Conservation (phyloP, 2,888 invertebrate genomes). For the Plebejus melissa region DNA sequence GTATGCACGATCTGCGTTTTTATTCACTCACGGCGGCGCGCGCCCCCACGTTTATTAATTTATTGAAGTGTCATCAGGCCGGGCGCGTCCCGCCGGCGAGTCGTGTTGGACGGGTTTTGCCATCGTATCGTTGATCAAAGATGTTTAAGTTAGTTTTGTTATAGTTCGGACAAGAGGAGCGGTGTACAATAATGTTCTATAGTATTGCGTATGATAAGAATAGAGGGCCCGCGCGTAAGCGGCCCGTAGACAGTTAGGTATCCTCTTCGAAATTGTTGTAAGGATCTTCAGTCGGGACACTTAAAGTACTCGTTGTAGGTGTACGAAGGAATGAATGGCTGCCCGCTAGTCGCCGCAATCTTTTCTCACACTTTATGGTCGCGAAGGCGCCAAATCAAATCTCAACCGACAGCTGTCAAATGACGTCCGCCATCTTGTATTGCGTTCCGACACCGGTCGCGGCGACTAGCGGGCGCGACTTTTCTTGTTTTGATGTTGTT, state of each 20-base stretch:
- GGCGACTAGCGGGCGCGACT: slow-evolving; percentile 55
- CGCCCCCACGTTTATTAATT: slow-evolving; percentile 56
- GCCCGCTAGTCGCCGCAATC: slow-evolving; percentile 47
- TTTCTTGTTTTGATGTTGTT: slow-evolving; percentile 78
- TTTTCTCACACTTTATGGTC: slow-evolving; percentile 28
- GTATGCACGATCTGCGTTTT: slow-evolving; percentile 78
- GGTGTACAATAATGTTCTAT: slow-evolving; percentile 72
- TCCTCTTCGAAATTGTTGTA: slow-evolving; percentile 71
- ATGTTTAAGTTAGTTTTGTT: slow-evolving; percentile 53
- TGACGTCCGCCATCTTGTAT: slow-evolving; percentile 24
- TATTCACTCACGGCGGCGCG: slow-evolving; percentile 56
- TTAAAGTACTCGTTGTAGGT: slow-evolving; percentile 76
- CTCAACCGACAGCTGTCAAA: slow-evolving; percentile 22
- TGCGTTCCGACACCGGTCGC: slow-evolving; percentile 40
- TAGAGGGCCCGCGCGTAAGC: slow-evolving; percentile 53
- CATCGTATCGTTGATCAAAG: slow-evolving; percentile 71
- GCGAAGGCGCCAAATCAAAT: not conserved
- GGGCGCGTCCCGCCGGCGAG: slow-evolving; percentile 32
- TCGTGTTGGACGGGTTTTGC: slow-evolving; percentile 65
- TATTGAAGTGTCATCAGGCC: slow-evolving; percentile 43
- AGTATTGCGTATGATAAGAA: slow-evolving; percentile 73
- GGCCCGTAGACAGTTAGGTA: slow-evolving; percentile 52
- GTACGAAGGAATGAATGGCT: slow-evolving; percentile 45
- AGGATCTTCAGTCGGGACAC: slow-evolving; percentile 68
- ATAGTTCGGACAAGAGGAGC: slow-evolving; percentile 53